Evolutionary conservation across 1,140 invertebrate species (phyloP).

Genomic region (Phymorhynchus buccinoides): DNA sequence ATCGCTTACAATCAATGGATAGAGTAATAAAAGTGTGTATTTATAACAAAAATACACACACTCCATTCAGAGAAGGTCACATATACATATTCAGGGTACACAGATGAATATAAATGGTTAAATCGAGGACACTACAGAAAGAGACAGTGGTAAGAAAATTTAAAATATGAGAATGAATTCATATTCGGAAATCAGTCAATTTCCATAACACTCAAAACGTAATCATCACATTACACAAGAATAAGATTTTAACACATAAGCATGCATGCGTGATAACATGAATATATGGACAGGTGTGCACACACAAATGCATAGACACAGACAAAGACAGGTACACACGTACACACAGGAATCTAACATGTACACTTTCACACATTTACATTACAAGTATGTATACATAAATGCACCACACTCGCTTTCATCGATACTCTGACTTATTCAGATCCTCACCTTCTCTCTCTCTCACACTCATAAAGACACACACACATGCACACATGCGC

Average conservation of each 20-base stretch:
- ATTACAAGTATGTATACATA: not conserved
- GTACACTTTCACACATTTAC: no score
- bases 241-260: no score
- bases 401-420: not conserved
- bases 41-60: no score
- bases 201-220: not conserved
- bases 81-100: not conserved
- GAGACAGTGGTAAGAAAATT: not conserved
- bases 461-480: not conserved
- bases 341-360: no score
- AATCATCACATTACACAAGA: no score
- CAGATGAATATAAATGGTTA: not conserved
- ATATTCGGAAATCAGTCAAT: not conserved
- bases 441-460: not conserved
- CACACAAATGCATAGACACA: not conserved
- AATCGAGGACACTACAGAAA: not conserved
- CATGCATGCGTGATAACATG: no score
- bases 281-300: not conserved
- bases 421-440: no score
- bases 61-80: not conserved
- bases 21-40: no score
- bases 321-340: not conserved
- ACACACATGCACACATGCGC: not conserved
- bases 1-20: no score
- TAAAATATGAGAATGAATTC: not conserved